Evolutionary conservation across 2,113 vertebrate species (phyloP), one percentile per base, ranked within the genome.

Genomic region (Nipponia nippon): DNA sequence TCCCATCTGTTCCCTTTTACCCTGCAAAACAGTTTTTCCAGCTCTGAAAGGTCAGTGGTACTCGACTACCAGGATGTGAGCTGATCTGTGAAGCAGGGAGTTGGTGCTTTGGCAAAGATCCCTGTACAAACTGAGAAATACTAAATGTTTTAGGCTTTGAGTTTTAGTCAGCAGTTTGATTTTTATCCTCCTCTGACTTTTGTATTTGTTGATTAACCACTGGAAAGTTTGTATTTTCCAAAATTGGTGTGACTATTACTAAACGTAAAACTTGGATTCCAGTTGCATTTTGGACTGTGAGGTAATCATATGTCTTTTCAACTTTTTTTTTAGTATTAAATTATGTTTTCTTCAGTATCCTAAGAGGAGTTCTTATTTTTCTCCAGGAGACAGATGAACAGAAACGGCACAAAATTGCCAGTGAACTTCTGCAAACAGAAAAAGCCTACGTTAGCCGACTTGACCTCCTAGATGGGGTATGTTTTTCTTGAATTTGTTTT

Each of bases 381-480:
- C 93, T 96, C 13, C 89, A 99, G 99, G 99, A 99, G 95, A 99
- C 99, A 50, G 98, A 99, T 18, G 99, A 99, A 55, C 98, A 99
- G 97, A 99, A 99, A 97, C 98, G 99, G 72, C 99, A 99, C 92
- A 99, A 99, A 93, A 99, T 99, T 92, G 99, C 99, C 93, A 99
- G 90, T 62, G 99, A 99, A 96, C 99, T 99, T 93, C 97, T 99
- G 94, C 98, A 99, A 72, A 99, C 99, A 18, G 99, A 99, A 97
- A 99, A 99, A 97, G 99, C 99, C 56, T 99, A 99, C 0, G 99
- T 99, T 34, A 98, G 98, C 38, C 96, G 99, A 63, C 99, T 99
- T 27, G 98, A 99, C 96, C 99, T 99, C 90, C 98, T 99, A 53
- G 98, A 98, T 78, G 95, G 98, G 98, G 98, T 98, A 98, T 52